Percentiles rank a stretch among this genome's conserved stretches.
Evolutionary conservation across 2,797 vertebrate species (phyloP).

Genomic region (Amazonetta brasiliensis): DNA sequence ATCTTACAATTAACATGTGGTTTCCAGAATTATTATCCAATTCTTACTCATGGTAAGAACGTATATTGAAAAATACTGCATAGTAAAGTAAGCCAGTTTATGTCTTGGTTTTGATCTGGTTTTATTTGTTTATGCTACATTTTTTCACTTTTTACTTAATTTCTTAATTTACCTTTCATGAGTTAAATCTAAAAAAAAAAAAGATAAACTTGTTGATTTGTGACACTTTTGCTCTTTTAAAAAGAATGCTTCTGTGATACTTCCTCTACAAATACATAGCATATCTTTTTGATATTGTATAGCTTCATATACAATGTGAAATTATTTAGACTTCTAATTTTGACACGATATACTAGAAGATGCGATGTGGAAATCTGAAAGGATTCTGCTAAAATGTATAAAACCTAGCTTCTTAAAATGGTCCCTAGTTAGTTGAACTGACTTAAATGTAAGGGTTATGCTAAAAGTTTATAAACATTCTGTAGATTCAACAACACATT

Average conservation of each 20-base stretch:
- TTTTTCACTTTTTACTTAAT: not conserved
- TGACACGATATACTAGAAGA: not conserved
- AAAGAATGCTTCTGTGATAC: not conserved
- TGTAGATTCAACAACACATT: not conserved
- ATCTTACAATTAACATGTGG: not conserved
- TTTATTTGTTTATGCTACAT: not conserved
- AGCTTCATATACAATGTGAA: not conserved
- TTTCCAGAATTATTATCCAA: not conserved
- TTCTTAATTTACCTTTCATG: not conserved
- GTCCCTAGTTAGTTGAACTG: not conserved
- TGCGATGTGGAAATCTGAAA: not conserved
- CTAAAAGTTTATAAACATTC: not conserved
- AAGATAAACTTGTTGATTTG: not conserved
- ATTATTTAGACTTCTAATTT: not conserved
- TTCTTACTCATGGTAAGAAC: not conserved
- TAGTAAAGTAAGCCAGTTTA: not conserved
- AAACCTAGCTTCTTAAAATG: not conserved
- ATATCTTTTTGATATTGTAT: not conserved
- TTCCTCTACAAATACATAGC: not conserved
- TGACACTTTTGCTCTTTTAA: not conserved
- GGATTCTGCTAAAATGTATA: not conserved
- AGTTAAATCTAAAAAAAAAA: not conserved
- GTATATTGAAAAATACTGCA: not conserved
- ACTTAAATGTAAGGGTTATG: not conserved
- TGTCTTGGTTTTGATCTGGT: not conserved